Percentiles rank a stretch among this genome's conserved stretches.
phyloP scores from a whole-genome alignment of 2,797 vertebrate species.

The Hemitrygon akajei region DNA sequence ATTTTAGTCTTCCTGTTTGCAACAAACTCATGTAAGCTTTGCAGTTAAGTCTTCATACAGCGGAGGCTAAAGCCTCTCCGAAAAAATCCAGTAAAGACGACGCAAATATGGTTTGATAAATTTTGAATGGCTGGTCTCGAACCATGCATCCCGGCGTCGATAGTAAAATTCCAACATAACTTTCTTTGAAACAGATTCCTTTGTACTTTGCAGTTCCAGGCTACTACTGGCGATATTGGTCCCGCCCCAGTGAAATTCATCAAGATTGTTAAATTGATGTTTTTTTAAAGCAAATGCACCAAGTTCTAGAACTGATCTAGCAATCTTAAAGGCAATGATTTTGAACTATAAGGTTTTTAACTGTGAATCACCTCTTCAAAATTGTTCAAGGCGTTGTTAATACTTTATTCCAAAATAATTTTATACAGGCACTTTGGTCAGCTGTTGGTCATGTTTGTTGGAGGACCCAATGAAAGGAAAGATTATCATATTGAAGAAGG shows the following conservation, averaged over 20 bases:
- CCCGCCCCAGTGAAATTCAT: too few species aligned
- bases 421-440: slow-evolving; percentile 72
- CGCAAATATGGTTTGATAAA: not conserved
- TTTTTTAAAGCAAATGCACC: not conserved
- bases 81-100: not conserved
- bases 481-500: slow-evolving; percentile 97
- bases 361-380: not conserved
- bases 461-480: slow-evolving; percentile 86
- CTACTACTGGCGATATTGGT: not conserved
- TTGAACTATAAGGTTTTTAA: not conserved
- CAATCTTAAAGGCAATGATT: not conserved
- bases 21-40: slow-evolving; percentile 92
- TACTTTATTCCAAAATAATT: not conserved
- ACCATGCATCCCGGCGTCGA: not conserved
- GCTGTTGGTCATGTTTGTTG: slow-evolving; percentile 88
- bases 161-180: too few species aligned
- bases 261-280: not conserved
- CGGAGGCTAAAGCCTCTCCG: too few species aligned
- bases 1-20: slow-evolving; percentile 86
- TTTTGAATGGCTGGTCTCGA: not conserved
- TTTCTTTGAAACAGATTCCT: not conserved
- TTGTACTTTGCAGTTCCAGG: not conserved
- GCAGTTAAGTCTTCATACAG: not conserved
- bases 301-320: not conserved
- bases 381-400: not conserved